phyloP scores from a whole-genome alignment of 2,888 invertebrate species.

The Zootermopsis nevadensis region DNA sequence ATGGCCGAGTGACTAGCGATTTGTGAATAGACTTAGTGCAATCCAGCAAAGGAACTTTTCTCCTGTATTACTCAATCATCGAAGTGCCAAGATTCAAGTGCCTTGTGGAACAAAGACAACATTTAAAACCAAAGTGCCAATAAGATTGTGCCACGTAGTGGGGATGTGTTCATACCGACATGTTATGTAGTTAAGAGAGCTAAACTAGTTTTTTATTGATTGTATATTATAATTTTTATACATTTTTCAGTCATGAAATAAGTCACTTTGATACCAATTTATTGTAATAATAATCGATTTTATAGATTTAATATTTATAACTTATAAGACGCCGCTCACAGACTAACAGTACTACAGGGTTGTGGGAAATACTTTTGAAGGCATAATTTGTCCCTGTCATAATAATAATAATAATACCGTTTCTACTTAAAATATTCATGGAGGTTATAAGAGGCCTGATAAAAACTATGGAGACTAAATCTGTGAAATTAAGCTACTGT shows the following conservation, averaged over 20 bases:
- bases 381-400: background rate
- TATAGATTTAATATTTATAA: slow-evolving; percentile 24
- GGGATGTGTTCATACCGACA: slow-evolving; percentile 28
- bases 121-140: slow-evolving; percentile 34
- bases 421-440: background rate
- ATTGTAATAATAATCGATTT: slow-evolving; percentile 10
- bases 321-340: slow-evolving; percentile 24
- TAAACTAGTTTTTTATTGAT: slow-evolving; percentile 33
- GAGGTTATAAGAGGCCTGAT: background rate
- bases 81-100: too few species aligned
- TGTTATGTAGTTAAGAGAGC: slow-evolving; percentile 25
- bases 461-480: too few species aligned
- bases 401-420: background rate
- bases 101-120: too few species aligned
- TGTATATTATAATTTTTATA: slow-evolving; percentile 24
- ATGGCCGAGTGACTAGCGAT: too few species aligned
- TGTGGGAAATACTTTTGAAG: slow-evolving; percentile 26
- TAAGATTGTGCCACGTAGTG: background rate
- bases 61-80: too few species aligned
- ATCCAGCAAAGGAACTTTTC: too few species aligned
- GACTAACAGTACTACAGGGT: slow-evolving; percentile 28
- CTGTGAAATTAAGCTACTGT: too few species aligned
- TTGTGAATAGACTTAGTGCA: too few species aligned
- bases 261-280: slow-evolving; percentile 48
- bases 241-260: slow-evolving; percentile 43